Percentiles rank a stretch among this genome's conserved stretches.
Evolutionary conservation across 2,888 invertebrate genomes (phyloP).

Genomic region (Drosophila neonasuta): DNA sequence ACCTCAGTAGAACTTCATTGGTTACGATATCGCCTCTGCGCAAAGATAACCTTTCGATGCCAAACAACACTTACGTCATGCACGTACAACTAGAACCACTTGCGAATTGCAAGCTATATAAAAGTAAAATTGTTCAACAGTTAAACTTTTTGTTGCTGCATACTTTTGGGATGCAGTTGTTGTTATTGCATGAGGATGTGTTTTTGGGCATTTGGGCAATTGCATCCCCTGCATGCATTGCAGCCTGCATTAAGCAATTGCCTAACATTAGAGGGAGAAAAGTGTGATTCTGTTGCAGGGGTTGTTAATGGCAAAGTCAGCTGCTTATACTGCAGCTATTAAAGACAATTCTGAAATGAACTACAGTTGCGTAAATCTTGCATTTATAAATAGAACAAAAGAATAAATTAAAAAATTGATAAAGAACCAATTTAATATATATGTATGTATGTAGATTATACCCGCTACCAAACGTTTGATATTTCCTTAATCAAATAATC

Average conservation of each 20-base stretch:
- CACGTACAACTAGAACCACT: slow-evolving; percentile 37
- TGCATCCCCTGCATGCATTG: slow-evolving; percentile 37
- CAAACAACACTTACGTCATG: slow-evolving; percentile 39
- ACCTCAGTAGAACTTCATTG: slow-evolving; percentile 93
- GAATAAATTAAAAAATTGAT: not conserved
- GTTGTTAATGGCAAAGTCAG: not conserved
- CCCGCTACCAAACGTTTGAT: no score
- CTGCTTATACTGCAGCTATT: not conserved
- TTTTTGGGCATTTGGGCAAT: slow-evolving; percentile 15
- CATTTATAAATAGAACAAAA: not conserved
- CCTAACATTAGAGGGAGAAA: not conserved
- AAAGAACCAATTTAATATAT: not conserved
- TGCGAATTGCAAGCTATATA: slow-evolving; percentile 63
- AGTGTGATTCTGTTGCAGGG: not conserved
- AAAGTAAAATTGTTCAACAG: slow-evolving; percentile 11
- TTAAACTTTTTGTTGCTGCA: slow-evolving; percentile 36
- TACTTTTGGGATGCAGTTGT: slow-evolving; percentile 50
- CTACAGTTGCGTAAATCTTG: not conserved
- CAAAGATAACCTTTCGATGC: slow-evolving; percentile 85
- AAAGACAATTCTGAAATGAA: no score
- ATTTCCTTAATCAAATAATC: no score
- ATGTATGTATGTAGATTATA: no score
- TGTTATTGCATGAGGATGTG: slow-evolving; percentile 12
- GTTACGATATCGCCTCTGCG: slow-evolving; percentile 97
- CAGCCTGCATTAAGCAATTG: not conserved